Evolutionary conservation across 2,888 invertebrate genomes (phyloP), one percentile per base, ranked within the genome.

Genomic region (Deilephila elpenor): DNA sequence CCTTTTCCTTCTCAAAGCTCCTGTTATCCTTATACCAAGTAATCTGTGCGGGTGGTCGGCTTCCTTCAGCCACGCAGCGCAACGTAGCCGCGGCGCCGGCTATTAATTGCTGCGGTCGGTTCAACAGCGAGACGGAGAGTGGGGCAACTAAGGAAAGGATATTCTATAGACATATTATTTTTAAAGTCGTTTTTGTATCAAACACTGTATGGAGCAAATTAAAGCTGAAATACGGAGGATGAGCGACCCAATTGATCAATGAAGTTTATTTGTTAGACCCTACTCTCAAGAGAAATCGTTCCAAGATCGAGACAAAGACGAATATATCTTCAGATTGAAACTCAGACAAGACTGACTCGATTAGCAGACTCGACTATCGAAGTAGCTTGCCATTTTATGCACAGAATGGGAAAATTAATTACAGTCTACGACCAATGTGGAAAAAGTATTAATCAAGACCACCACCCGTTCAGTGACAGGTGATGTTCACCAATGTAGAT

Each of bases 51-150:
- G 97, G 96, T 5, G 98, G 98, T 83, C 98, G 95, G 61, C 98
- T 98, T 25, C 98, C 98, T 77, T 96, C 95, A 20, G 97, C 96
- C 82, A 97, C 96, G 89, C 98, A 98, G n/a, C 96, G 96, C 74
- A 98, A 93, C 71, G 97, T 96, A 77, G 97, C 97, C 75, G 97
- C 96, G 77, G 96, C 96, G 67, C 96, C 96, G 4, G 98, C 97
- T 74, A 97, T 95, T 84, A 98, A 95, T 81, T 97, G 96, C 82
- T 95, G 95, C 34, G 97, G 97, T 84, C 98, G 97, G 80, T 96
- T 96, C 77, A 97, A 92, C 80, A 98, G 96, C 73, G 96, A 96
- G 72, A 98, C 97, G 74, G 96, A 96, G 74, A 97, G 92, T 1
- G 98, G 98, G 79, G 97, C 96, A 90, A 98, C 98, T 98, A 95